Conservation (phyloP, 2,797 vertebrate genomes). For the Acestrorhynchus altus region DNA sequence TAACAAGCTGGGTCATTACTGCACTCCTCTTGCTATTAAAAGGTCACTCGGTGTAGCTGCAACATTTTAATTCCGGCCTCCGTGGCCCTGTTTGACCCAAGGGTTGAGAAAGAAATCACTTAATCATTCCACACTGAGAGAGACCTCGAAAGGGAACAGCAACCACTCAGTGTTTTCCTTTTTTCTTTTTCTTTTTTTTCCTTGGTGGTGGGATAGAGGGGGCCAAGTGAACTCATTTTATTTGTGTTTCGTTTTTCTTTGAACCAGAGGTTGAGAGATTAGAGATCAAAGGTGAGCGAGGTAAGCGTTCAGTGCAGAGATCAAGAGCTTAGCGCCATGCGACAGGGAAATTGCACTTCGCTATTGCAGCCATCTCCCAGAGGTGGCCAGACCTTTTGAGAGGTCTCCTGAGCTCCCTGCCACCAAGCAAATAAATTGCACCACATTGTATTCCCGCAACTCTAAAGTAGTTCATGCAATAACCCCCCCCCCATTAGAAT, state of each 20-base stretch:
- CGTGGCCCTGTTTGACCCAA: conserved; percentile 14
- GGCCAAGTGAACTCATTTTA: conserved; percentile 49
- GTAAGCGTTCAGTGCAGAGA: conserved; percentile 51
- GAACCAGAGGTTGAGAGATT: conserved; percentile 47
- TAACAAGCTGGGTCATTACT: conserved; percentile 27
- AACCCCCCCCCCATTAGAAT: conserved; percentile 11
- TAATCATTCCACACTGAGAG: conserved; percentile 47
- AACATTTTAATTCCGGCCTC: conserved; percentile 34
- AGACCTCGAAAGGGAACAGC: conserved; percentile 45
- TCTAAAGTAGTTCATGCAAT: conserved; percentile 37
- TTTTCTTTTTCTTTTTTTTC: conserved; percentile 1
- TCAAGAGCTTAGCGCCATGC: conserved; percentile 52
- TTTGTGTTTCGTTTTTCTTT: conserved; percentile 57
- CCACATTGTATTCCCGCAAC: conserved; percentile 37
- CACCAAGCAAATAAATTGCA: conserved; percentile 45
- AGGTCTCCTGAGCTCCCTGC: conserved; percentile 37
- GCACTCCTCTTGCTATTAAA: conserved; percentile 25
- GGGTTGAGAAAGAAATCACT: conserved; percentile 23
- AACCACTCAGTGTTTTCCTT: conserved; percentile 12
- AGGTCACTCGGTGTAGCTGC: conserved; percentile 26
- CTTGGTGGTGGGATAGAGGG: not conserved
- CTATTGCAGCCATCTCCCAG: conserved; percentile 23
- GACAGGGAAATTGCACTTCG: conserved; percentile 48
- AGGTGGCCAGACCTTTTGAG: conserved; percentile 1
- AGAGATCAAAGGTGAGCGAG: conserved; percentile 50